phyloP scores from a whole-genome alignment of 2,888 invertebrate species.

The Cheilosia soror region DNA sequence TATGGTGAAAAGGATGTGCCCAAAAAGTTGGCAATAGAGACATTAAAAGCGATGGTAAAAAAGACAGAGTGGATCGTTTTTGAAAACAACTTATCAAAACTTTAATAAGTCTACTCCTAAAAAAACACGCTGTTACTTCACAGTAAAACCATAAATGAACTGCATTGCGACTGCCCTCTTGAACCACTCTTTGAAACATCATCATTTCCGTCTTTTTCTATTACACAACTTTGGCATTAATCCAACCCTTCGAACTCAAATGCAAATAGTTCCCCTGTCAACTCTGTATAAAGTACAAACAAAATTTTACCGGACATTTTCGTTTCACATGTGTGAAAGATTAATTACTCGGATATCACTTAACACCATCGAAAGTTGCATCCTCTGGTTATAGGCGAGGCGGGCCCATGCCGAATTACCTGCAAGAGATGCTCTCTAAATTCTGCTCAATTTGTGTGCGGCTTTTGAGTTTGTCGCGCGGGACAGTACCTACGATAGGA shows the following conservation, averaged over 20 bases:
- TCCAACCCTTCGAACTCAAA: slow-evolving; percentile 14
- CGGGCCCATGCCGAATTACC: slow-evolving; percentile 2
- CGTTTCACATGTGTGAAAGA: slow-evolving; percentile 65
- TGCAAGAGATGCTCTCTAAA: slow-evolving; percentile 33
- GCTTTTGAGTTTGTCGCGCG: slow-evolving; percentile 11
- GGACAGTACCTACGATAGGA: slow-evolving; percentile 23
- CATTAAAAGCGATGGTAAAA: too few relatives aligned
- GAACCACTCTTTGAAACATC: neutral
- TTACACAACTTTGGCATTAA: slow-evolving; percentile 21
- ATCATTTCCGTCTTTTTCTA: slow-evolving; percentile 1
- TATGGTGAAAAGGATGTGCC: too few relatives aligned
- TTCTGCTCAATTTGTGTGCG: slow-evolving; percentile 33
- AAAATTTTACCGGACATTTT: slow-evolving; percentile 54
- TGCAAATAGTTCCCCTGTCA: slow-evolving; percentile 40
- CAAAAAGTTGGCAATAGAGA: too few relatives aligned
- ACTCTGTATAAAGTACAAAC: slow-evolving; percentile 30
- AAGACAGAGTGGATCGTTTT: too few relatives aligned
- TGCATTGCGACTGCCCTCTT: neutral
- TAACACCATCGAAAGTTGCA: slow-evolving; percentile 74
- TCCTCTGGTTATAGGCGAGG: slow-evolving; percentile 43
- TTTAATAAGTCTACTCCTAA: too few relatives aligned
- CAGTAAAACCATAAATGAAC: too few relatives aligned
- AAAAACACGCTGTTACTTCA: too few relatives aligned
- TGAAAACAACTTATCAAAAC: too few relatives aligned
- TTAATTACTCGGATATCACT: slow-evolving; percentile 73